phyloP scores from a whole-genome alignment of 1,140 invertebrate genomes.

The Trichogramma pretiosum region DNA sequence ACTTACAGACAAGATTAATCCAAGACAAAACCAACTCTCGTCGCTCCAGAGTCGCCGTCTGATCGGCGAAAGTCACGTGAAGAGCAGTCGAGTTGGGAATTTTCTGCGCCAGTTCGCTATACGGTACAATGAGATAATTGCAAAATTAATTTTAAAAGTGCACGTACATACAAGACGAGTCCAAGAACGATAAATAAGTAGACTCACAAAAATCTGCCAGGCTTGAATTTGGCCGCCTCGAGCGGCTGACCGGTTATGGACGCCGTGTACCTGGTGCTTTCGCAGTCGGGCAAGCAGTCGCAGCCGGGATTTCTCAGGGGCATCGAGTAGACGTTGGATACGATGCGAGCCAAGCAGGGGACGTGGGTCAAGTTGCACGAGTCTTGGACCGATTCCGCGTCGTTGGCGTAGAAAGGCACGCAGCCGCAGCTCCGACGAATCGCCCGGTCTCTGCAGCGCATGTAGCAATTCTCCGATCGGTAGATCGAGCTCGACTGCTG shows the following conservation, averaged over 20 bases:
- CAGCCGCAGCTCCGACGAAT: conserved; percentile 17
- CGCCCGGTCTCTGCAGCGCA: conserved; percentile 17
- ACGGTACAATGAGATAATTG: no score
- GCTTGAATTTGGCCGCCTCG: conserved; percentile 21
- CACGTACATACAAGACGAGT: no score
- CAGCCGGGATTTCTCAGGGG: conserved; percentile 19
- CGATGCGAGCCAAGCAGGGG: conserved; percentile 15
- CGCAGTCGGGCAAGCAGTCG: conserved; percentile 33
- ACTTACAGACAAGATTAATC: no score
- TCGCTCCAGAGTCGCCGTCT: no score
- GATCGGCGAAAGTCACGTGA: no score
- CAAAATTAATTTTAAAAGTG: no score
- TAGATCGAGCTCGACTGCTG: conserved; percentile 9
- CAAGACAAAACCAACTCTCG: no score
- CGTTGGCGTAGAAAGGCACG: conserved; percentile 16
- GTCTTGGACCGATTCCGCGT: neutral
- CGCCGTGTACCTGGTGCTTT: conserved; percentile 26
- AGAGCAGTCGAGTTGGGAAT: no score
- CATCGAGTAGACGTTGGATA: conserved; percentile 11
- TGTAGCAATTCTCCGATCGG: conserved; percentile 23
- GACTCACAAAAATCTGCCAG: conserved; percentile 26
- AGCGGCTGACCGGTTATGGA: conserved; percentile 25
- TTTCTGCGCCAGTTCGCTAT: no score
- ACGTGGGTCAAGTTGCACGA: conserved; percentile 23
- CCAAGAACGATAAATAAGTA: no score